phyloP scores from a whole-genome alignment of 2,888 invertebrate genomes.

The Archaeoteleia sp. region DNA sequence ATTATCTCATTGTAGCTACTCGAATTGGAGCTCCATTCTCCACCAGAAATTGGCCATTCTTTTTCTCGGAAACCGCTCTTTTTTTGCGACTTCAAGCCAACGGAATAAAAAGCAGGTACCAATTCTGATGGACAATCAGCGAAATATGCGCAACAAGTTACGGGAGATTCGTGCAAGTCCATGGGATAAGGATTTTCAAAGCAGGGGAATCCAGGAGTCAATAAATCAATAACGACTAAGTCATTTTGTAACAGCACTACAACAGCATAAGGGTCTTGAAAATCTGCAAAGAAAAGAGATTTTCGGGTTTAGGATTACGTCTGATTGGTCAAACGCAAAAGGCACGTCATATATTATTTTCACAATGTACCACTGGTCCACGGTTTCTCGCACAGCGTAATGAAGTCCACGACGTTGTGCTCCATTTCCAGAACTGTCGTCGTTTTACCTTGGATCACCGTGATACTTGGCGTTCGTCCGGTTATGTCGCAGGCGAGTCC shows the following conservation, averaged over 20 bases:
- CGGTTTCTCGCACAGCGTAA: constrained; percentile 95
- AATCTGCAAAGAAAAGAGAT: constrained; percentile 80
- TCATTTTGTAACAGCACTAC: constrained; percentile 98
- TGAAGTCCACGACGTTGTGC: constrained; percentile 97
- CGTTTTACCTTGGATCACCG: constrained; percentile 96
- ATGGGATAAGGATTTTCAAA: constrained; percentile 99
- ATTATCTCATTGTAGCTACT: constrained; percentile 99
- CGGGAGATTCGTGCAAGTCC: constrained; percentile 99
- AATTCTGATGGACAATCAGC: constrained; percentile 98
- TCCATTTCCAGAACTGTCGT: constrained; percentile 99
- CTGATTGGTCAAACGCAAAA: constrained; percentile 22
- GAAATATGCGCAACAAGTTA: constrained; percentile 97
- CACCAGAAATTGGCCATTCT: constrained; percentile 98
- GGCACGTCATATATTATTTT: constrained; percentile 25
- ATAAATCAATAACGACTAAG: constrained; percentile 97
- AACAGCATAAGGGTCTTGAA: constrained; percentile 98
- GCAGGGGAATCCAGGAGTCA: constrained; percentile 96
- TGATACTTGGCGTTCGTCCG: constrained; percentile 91
- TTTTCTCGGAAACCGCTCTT: constrained; percentile 89
- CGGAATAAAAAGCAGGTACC: constrained; percentile 98
- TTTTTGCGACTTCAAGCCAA: constrained; percentile 85
- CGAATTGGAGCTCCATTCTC: constrained; percentile 95
- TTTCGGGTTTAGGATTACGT: constrained; percentile 37
- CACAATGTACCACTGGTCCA: constrained; percentile 87
- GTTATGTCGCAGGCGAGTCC: constrained; percentile 94